Base-by-base conservation (phyloP, 2,888 invertebrate species). In the Watsonalla binaria region DNA sequence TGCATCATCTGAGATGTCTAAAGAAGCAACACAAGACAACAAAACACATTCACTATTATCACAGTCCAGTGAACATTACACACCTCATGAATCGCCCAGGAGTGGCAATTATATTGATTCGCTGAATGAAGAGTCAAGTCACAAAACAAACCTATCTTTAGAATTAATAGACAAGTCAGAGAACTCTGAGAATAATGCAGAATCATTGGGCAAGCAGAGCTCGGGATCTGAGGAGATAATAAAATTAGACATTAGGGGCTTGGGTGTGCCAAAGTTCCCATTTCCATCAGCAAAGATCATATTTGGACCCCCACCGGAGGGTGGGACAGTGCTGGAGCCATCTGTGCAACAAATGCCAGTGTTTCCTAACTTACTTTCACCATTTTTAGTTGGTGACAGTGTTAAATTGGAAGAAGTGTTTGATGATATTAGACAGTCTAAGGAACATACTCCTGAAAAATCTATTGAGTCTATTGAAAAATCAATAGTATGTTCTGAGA, bases 151-250 rank as follows among this genome's bases (percentile, higher is more conserved):
- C 54, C 48, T 65, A 45, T 73, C 74, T 14, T 54, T 69, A 46
- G 60, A 67, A 48, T 66, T 71, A 35, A 65, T 64, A 47, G 73
- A 73, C 6, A 64, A 65, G 51, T 68, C 66, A 35, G 73, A 68
- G 58, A 66, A 70, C 51, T 74, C 71, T 34, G 63, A 68, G 33
- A 62, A 68, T 51, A 62, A 59, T 54, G 63, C 66, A 42, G 69
- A 74, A 50, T 78, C 75, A 4, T 61, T 65, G 0, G 72, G 74
- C 7, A 80, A 73, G 62, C 61, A 63, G 7, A 84, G 80, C 63
- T 85, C 88, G 49, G 82, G 74, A 0, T 91, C 91, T 39, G 91
- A 91, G 59, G 91, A 91, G 62, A 86, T 91, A 6, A 91, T 91
- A 51, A 90, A 90, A 58, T 60, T 91, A 55, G 91, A 91, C 66